Percentiles rank a stretch among this genome's conserved stretches.
Conservation (phyloP, 2,888 invertebrate genomes). For the Cataglyphis livida region DNA sequence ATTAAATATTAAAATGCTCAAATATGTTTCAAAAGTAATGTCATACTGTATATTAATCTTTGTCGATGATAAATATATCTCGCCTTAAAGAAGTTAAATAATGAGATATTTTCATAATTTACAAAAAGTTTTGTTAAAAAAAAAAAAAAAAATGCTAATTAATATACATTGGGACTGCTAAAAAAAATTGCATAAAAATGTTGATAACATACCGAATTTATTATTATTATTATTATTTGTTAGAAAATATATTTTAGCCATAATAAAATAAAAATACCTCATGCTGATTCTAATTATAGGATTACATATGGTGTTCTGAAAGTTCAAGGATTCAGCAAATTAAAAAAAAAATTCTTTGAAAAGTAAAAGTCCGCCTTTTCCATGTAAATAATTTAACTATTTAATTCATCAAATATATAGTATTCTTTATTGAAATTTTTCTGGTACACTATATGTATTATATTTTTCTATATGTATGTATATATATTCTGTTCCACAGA, state of each 20-base stretch:
- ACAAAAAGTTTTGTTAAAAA: neutral
- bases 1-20: neutral
- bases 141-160: neutral
- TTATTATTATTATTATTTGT: conserved; percentile 9
- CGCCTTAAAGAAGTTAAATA: neutral
- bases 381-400: conserved; percentile 10
- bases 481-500: neutral
- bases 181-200: conserved; percentile 20
- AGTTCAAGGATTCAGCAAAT: conserved; percentile 7
- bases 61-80: neutral
- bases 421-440: conserved; percentile 35
- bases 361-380: conserved; percentile 12
- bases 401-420: conserved; percentile 32
- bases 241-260: conserved; percentile 18
- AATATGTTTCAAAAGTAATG: neutral
- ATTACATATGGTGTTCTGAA: conserved; percentile 13
- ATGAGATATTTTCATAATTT: conserved; percentile 9
- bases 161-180: neutral
- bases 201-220: conserved; percentile 22
- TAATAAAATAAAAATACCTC: conserved; percentile 33
- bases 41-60: neutral
- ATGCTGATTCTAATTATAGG: neutral
- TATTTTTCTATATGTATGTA: conserved; percentile 63
- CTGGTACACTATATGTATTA: conserved; percentile 31
- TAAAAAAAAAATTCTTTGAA: neutral